Evolutionary conservation across 2,797 vertebrate species (phyloP).

Genomic region (Syndactyla subalaris): DNA sequence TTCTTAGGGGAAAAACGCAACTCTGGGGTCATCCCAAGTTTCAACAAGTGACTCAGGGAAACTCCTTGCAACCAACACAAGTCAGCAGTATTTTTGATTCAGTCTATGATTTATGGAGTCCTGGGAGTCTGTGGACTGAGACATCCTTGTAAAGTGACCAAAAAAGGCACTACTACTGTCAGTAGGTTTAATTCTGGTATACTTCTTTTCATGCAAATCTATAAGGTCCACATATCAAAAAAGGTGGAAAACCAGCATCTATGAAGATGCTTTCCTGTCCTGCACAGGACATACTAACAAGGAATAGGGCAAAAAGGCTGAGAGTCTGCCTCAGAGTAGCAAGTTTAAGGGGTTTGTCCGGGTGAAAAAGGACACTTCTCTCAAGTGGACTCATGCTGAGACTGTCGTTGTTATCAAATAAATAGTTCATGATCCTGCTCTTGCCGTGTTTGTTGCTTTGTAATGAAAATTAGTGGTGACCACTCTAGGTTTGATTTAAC

Average conservation of each 20-base stretch:
- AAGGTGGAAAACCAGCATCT: not conserved
- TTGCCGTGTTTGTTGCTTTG: not conserved
- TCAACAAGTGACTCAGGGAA: not conserved
- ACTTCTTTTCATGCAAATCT: not conserved
- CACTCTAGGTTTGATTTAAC: not conserved
- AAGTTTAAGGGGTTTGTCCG: not conserved
- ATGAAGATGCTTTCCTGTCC: not conserved
- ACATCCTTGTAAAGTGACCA: not conserved
- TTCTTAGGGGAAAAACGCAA: not conserved
- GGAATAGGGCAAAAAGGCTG: not conserved
- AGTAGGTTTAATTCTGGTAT: not conserved
- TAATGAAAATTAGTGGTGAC: not conserved
- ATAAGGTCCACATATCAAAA: not conserved
- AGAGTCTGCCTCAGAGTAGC: not conserved
- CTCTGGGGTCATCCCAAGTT: not conserved
- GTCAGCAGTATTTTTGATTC: not conserved
- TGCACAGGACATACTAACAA: not conserved
- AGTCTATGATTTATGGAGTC: not conserved
- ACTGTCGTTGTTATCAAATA: not conserved
- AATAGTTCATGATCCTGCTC: not conserved
- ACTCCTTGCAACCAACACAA: not conserved
- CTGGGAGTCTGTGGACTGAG: not conserved
- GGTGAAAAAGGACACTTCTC: not conserved
- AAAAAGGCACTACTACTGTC: not conserved
- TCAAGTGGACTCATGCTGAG: not conserved